Evolutionary conservation across 1,140 invertebrate genomes (phyloP), one percentile per base, ranked within the genome.

Genomic region (Drosophila biarmipes): DNA sequence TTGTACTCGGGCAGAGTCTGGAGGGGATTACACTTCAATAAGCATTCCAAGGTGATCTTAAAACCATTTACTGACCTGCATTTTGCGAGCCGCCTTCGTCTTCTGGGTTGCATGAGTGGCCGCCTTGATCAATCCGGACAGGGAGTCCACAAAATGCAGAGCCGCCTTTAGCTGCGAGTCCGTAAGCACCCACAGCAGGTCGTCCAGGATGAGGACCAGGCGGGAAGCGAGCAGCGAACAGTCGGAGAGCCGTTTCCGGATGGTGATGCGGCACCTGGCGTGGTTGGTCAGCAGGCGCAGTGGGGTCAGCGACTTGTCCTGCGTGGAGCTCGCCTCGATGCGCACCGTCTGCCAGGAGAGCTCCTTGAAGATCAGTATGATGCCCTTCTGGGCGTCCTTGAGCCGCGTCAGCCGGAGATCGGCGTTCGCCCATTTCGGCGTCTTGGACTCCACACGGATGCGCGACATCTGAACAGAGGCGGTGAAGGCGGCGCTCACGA

Each of bases 361-460:
- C 93, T 99, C 98, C 94, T 99, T 99, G 93, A 99, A 99, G 89
- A 99, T 96, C 53, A 99, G 93, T 66, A 99, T 93, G 85, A 99
- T 97, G 31, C 97, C 97, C 77, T 95, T 95, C 49, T 96, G 94
- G 8, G 95, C 94, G 91, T 99, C 98, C 93, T 98, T 98, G 46
- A 99, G 94, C 80, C 98, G 94, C 35, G 98, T 99, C 91, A 96
- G 94, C 89, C 96, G 95, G 61, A 99, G 93, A 92, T 97, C 97
- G 63, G 95, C 95, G 67, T 94, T 94, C 38, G 96, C 94, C 96
- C 98, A 99, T 52, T 95, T 95, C 5, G 98, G 98, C 48, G 96
- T 97, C 84, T 97, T 96, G 48, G 98, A 99, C 92, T 99, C 97
- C 5, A 99, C 96, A 48, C 95, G 94, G 78, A 99, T 96, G 87